phyloP scores from a whole-genome alignment of 2,113 vertebrate species.

The Passerina amoena region DNA sequence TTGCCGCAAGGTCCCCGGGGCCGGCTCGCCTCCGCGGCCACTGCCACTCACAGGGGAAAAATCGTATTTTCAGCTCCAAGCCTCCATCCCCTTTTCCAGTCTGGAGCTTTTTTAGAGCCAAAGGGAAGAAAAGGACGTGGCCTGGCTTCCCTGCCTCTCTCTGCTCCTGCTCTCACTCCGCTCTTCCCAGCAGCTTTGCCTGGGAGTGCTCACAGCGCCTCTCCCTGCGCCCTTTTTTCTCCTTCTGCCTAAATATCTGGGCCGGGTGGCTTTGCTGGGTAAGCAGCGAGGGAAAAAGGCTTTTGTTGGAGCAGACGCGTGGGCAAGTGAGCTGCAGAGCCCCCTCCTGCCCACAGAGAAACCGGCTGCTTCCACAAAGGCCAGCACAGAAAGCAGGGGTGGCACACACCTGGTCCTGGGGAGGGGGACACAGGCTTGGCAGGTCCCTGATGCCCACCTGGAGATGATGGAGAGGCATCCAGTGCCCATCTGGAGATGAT shows the following conservation, averaged over 20 bases:
- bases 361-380: rapidly evolving
- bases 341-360: not conserved
- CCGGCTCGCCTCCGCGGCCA: not conserved
- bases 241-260: rapidly evolving
- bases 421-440: not conserved
- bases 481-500: not conserved
- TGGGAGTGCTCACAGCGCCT: rapidly evolving
- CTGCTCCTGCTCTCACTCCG: not conserved
- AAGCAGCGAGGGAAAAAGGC: not conserved
- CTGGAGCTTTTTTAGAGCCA: conserved; percentile 14
- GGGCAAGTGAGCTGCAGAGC: not conserved
- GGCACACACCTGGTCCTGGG: not conserved
- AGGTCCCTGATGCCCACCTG: not conserved
- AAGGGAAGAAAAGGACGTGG: not conserved
- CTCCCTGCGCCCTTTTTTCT: not conserved
- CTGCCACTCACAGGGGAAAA: conserved; percentile 42
- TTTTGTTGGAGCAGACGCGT: not conserved
- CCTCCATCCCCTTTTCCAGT: not conserved
- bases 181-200: not conserved
- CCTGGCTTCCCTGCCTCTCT: not conserved
- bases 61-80: conserved; percentile 59
- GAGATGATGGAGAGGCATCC: not conserved
- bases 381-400: rapidly evolving
- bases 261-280: rapidly evolving
- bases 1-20: not conserved